Base-by-base conservation (phyloP, 2,888 invertebrate genomes). In the Dione vanillae region DNA sequence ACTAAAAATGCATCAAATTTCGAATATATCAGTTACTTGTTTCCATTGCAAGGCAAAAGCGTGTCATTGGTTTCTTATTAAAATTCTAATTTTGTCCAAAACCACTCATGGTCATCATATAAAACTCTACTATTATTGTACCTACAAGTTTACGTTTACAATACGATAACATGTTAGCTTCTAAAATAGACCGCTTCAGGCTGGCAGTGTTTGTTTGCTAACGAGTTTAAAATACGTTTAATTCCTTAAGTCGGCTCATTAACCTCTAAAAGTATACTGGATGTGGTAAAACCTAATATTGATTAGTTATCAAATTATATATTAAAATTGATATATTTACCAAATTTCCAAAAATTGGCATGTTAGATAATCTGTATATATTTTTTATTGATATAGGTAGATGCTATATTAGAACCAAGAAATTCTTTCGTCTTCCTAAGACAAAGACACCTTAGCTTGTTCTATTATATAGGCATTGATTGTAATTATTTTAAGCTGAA, bases 171-270 rank as follows among this genome's bases (percentile, higher is more conserved):
- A 76, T 64, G 59, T 54, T 56, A 74, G 65, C 72, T 74, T 68
- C 74, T 69, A 70, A 72, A 72, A 74, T 74, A 72, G 69, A 65
- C 67, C 66, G 64, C 66, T 67, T 65, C 67, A 72, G 67, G 71
- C 71, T 67, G 69, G 71, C 71, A 65, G 66, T 71, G 71, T 73
- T 73, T 73, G 67, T 71, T 69, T 71, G 66, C 71, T 73, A 71
- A 69, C 65, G 74, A 67, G 67, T 74, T 74, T 69, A 72, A 74
- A 70, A 67, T 74, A 59, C 70, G 68, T 74, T 74, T 70, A 72
- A 75, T 74, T 74, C 61, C 67, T 62, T 54, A 54, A 72, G 67
- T 43, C 65, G 72, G 72, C 74, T 73, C 73, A 69, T 74, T 73
- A 69, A 74, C 70, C 70, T 71, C 71, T 47, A 73, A 65, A 71